Conservation (phyloP, 2,113 vertebrate genomes). For the Lipophrys pholis region DNA sequence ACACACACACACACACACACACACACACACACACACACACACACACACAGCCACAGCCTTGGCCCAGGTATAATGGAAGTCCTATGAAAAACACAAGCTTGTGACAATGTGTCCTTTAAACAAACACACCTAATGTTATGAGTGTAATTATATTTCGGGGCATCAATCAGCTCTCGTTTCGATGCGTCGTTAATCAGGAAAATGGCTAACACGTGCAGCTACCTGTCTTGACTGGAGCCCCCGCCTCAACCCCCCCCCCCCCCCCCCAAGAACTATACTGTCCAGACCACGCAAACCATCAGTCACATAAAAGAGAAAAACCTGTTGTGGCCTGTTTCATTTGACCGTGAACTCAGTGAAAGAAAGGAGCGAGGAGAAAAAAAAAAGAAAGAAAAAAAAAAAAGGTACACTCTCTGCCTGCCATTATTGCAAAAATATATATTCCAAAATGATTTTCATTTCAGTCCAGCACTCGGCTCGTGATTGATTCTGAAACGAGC, state of each 20-base stretch:
- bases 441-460: slow-evolving; percentile 74
- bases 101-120: slow-evolving; percentile 51
- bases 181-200: slow-evolving; percentile 79
- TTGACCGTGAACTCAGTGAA: slow-evolving; percentile 60
- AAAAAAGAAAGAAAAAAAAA: slow-evolving; percentile 5
- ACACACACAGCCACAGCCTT: slow-evolving; percentile 10
- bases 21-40: no score
- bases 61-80: slow-evolving; percentile 15
- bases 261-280: slow-evolving; percentile 31
- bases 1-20: no score
- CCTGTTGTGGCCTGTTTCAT: slow-evolving; percentile 66
- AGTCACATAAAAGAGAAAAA: slow-evolving; percentile 62
- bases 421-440: slow-evolving; percentile 66
- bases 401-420: slow-evolving; percentile 22
- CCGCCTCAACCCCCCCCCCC: background rate
- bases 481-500: slow-evolving; percentile 78
- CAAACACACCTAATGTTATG: slow-evolving; percentile 66
- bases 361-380: slow-evolving; percentile 3
- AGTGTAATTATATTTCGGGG: slow-evolving; percentile 69
- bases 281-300: slow-evolving; percentile 61
- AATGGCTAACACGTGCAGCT: slow-evolving; percentile 76
- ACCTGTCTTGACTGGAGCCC: slow-evolving; percentile 60
- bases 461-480: slow-evolving; percentile 39
- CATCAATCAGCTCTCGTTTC: slow-evolving; percentile 75
- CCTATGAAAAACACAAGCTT: slow-evolving; percentile 45